A percentile compares a stretch with the other conserved stretches of the same genome.
Evolutionary conservation across 2,888 invertebrate species (phyloP).

Genomic region (Peribatodes rhomboidaria): DNA sequence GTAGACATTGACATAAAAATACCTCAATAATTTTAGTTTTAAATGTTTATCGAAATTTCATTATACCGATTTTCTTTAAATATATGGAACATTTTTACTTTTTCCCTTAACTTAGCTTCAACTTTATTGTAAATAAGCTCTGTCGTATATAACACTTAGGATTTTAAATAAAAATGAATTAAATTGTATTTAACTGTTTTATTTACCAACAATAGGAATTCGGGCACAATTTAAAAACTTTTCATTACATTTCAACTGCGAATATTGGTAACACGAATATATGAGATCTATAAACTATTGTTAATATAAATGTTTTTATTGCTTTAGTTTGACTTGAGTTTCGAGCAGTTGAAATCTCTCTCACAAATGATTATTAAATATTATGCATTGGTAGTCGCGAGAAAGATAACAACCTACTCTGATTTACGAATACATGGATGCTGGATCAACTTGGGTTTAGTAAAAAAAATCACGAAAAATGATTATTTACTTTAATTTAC

Average conservation of each 20-base stretch:
- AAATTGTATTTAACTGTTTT: constrained; percentile 46
- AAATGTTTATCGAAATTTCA: neutral
- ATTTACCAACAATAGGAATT: constrained; percentile 50
- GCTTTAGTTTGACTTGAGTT: constrained; percentile 29
- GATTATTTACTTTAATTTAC: too few species aligned
- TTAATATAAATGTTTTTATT: constrained; percentile 23
- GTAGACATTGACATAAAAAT: neutral
- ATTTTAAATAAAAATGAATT: constrained; percentile 38
- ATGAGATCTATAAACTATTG: constrained; percentile 46
- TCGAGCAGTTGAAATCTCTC: constrained; percentile 43
- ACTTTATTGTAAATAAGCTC: constrained; percentile 41
- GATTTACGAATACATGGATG: neutral
- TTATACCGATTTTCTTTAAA: neutral
- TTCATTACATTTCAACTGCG: constrained; percentile 39
- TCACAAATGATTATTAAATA: constrained; percentile 42
- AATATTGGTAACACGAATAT: constrained; percentile 48
- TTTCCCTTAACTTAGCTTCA: neutral
- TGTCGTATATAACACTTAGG: constrained; percentile 9
- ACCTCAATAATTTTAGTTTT: too few species aligned
- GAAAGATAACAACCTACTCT: constrained; percentile 41
- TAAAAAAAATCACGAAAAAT: too few species aligned
- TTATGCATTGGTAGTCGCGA: constrained; percentile 39
- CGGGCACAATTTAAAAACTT: constrained; percentile 45
- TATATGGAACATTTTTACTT: neutral
- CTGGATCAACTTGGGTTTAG: too few species aligned